These are phyloP conservation scores for Micronycteris hirsuta DNA, from an alignment of 2,113 vertebrate genomes.

Conservation along the genomic window DNA sequence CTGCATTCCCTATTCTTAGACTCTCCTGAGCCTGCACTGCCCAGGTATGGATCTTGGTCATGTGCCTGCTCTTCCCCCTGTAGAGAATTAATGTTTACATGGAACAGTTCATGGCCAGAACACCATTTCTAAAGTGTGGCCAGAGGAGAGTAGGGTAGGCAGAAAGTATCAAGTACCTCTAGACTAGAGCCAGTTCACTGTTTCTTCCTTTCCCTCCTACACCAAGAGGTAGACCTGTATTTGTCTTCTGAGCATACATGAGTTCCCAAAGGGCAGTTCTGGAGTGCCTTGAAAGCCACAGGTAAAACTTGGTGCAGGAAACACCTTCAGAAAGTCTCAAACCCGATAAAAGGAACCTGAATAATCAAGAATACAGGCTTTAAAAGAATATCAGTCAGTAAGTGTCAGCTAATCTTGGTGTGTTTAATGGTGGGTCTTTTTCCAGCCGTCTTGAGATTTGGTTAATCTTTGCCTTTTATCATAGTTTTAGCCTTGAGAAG, in stretches of 20 bases:
- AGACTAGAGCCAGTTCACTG: background rate
- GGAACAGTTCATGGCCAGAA: background rate
- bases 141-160: background rate
- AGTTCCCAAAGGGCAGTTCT: background rate
- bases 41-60: background rate
- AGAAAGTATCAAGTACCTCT: background rate
- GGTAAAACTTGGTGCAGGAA: background rate
- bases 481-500: constrained; percentile 42
- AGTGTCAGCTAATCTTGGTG: background rate
- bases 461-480: constrained; percentile 51
- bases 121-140: background rate
- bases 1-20: background rate
- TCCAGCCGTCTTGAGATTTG: constrained; percentile 19
- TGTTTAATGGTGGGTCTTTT: background rate
- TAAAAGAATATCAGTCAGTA: background rate
- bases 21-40: background rate
- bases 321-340: background rate
- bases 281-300: background rate
- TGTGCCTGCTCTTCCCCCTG: background rate
- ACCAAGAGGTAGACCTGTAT: background rate
- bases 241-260: background rate
- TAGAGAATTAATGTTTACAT: background rate
- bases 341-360: background rate
- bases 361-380: background rate
- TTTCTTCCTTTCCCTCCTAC: background rate